Conservation (phyloP, 2,888 invertebrate species). For the Lottia gigantea region DNA sequence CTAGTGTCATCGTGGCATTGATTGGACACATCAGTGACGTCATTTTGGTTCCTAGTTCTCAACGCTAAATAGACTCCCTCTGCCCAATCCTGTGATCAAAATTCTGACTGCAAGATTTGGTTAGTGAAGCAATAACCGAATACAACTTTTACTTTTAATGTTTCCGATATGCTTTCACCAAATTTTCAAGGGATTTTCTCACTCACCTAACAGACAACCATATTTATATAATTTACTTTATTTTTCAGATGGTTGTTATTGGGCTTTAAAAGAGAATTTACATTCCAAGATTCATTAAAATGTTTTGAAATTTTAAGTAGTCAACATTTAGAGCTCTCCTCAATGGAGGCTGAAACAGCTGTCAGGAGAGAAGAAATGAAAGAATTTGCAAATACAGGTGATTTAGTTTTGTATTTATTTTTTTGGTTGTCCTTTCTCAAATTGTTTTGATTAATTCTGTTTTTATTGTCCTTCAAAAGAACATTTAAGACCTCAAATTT, state of each 20-base stretch:
- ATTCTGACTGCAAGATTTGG: too few species aligned
- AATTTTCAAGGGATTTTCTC: too few species aligned
- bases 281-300: constrained; percentile 55
- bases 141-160: too few species aligned
- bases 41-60: too few species aligned
- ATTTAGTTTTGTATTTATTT: neutral
- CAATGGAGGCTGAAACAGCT: constrained; percentile 59
- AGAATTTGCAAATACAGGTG: constrained; percentile 59
- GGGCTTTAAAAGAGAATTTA: constrained; percentile 62
- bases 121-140: too few species aligned
- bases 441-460: neutral
- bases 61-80: too few species aligned
- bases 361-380: constrained; percentile 53
- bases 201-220: neutral
- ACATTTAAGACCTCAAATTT: too few species aligned
- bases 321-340: constrained; percentile 63
- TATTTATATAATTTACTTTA: neutral
- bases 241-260: constrained; percentile 64
- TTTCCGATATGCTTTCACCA: too few species aligned
- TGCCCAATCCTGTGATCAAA: too few species aligned
- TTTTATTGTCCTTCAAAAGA: too few species aligned
- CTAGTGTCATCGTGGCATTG: too few species aligned
- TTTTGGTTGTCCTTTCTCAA: neutral
- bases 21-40: too few species aligned
- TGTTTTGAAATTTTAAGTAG: constrained; percentile 67